Evolutionary conservation across 1,140 invertebrate genomes (phyloP).

Genomic region (Euglossa dilemma): DNA sequence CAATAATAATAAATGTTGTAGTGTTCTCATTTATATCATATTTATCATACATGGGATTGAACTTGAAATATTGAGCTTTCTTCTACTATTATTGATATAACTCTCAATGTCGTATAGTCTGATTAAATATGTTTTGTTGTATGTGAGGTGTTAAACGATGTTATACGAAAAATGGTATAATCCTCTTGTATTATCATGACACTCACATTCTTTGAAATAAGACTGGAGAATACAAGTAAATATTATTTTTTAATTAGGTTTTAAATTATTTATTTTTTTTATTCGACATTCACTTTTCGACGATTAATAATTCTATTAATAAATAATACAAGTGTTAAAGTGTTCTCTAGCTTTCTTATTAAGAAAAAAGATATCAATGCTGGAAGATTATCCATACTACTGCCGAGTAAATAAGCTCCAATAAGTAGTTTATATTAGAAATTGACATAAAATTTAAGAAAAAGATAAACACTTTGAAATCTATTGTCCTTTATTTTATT

Average conservation of each 20-base stretch:
- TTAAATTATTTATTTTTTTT: not conserved
- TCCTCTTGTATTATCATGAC: not conserved
- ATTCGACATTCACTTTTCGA: not conserved
- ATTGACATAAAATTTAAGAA: not conserved
- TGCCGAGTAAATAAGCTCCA: slow-evolving; percentile 31
- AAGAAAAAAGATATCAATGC: slow-evolving; percentile 37
- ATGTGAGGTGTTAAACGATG: slow-evolving; percentile 1
- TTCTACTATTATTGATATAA: slow-evolving; percentile 25
- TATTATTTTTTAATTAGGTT: not conserved
- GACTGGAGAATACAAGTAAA: slow-evolving; percentile 29
- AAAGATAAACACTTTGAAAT: not conserved
- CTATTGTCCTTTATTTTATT: not conserved
- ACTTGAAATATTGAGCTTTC: slow-evolving; percentile 33
- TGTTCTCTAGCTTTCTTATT: slow-evolving; percentile 22
- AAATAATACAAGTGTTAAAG: not conserved
- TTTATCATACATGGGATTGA: slow-evolving; percentile 49
- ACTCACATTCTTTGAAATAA: not conserved
- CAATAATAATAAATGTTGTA: slow-evolving; percentile 70
- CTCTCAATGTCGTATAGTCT: not conserved
- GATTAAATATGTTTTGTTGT: slow-evolving; percentile 3
- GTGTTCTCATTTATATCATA: slow-evolving; percentile 64
- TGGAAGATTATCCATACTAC: slow-evolving; percentile 14
- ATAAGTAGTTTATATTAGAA: not conserved
- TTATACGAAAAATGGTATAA: not conserved
- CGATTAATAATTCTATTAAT: not conserved